phyloP scores from a whole-genome alignment of 2,113 vertebrate species.

The Cromileptes altivelis region DNA sequence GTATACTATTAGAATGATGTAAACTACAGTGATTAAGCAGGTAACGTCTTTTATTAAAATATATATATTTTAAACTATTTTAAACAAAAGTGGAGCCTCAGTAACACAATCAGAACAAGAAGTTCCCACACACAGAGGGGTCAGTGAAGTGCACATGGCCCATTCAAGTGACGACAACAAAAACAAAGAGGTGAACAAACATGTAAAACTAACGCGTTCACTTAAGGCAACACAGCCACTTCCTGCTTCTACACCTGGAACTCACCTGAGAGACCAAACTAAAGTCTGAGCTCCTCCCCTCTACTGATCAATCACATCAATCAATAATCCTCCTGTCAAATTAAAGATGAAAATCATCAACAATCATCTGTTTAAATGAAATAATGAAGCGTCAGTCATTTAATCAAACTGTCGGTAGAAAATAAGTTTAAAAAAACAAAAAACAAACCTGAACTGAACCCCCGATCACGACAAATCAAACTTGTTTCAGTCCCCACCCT shows the following conservation, averaged over 20 bases:
- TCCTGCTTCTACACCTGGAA: neutral
- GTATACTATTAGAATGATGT: neutral
- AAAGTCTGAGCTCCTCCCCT: neutral
- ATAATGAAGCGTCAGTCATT: too few relatives aligned
- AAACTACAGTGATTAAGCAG: neutral
- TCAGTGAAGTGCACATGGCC: constrained; percentile 34
- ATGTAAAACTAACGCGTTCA: neutral
- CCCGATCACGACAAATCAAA: neutral
- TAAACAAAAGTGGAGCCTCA: constrained; percentile 19
- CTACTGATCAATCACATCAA: neutral
- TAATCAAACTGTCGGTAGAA: too few relatives aligned
- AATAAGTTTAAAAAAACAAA: too few relatives aligned
- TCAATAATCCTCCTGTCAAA: neutral
- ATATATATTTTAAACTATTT: neutral
- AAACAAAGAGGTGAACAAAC: neutral
- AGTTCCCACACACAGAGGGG: constrained; percentile 11
- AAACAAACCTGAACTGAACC: too few relatives aligned
- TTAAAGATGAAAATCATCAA: neutral
- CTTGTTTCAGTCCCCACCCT: too few relatives aligned
- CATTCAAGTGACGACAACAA: neutral
- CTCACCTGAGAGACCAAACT: neutral
- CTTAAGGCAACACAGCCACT: neutral
- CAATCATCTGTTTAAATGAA: too few relatives aligned
- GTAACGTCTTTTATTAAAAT: constrained; percentile 24
- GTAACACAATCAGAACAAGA: neutral